Percentiles rank a stretch among this genome's conserved stretches.
phyloP scores from a whole-genome alignment of 2,797 vertebrate species.

The Lepus townsendii region DNA sequence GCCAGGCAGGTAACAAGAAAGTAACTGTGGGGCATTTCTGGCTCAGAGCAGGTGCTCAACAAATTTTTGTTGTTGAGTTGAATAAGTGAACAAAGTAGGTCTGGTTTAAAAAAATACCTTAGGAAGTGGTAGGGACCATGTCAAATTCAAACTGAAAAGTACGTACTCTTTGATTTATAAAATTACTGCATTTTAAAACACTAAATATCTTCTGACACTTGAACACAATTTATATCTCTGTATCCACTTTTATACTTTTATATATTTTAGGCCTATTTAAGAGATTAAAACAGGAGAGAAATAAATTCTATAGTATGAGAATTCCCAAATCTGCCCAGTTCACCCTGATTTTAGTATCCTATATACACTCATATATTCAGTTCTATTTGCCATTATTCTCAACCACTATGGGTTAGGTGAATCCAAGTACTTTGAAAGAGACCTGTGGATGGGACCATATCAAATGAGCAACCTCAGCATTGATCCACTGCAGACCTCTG shows the following conservation, averaged over 20 bases:
- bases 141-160: background rate
- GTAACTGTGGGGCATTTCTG: background rate
- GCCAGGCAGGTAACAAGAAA: background rate
- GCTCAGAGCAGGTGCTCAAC: background rate
- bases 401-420: background rate
- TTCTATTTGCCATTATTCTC: background rate
- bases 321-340: background rate
- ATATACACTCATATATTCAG: background rate
- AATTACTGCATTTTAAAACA: background rate
- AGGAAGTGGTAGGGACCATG: background rate
- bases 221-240: background rate
- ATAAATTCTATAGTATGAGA: background rate
- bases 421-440: background rate
- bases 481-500: background rate
- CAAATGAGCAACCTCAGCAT: no score
- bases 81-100: background rate
- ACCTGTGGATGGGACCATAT: rapidly evolving
- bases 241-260: background rate
- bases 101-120: background rate
- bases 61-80: background rate
- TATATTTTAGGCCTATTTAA: background rate
- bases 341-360: background rate
- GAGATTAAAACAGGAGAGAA: background rate
- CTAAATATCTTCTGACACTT: background rate
- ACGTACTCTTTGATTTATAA: background rate